These are phyloP conservation scores for Cataglyphis rosenhaueri DNA, from an alignment of 2,888 invertebrate species.

Conservation along the genomic window DNA sequence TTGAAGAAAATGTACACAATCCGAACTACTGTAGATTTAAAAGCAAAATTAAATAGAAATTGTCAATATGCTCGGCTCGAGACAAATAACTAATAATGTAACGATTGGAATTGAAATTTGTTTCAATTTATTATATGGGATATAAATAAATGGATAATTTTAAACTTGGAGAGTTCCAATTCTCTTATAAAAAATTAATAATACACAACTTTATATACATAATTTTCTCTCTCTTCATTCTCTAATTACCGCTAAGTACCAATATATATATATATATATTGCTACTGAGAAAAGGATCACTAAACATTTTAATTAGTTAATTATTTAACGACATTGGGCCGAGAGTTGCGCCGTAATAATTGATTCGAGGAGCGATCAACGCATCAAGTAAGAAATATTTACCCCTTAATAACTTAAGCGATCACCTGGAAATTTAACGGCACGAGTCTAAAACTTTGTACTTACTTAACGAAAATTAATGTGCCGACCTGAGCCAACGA, in stretches of 20 bases:
- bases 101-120: neutral
- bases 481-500: slow-evolving; percentile 19
- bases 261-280: slow-evolving; percentile 13
- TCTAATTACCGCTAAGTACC: slow-evolving; percentile 8
- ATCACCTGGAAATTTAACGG: slow-evolving; percentile 30
- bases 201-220: neutral
- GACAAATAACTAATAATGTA: neutral
- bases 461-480: slow-evolving; percentile 50
- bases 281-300: neutral
- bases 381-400: slow-evolving; percentile 31
- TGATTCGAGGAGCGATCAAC: slow-evolving; percentile 6
- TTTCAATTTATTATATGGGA: neutral
- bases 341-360: slow-evolving; percentile 30
- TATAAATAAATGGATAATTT: neutral
- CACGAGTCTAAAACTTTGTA: slow-evolving; percentile 24
- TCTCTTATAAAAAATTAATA: neutral
- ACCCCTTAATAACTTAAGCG: slow-evolving; percentile 38
- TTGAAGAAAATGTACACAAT: neutral
- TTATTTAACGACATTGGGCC: slow-evolving; percentile 32
- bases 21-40: neutral
- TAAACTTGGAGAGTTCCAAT: neutral
- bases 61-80: neutral
- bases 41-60: slow-evolving; percentile 13
- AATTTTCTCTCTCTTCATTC: neutral
- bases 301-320: slow-evolving; percentile 33